These are phyloP conservation scores for Sicus ferrugineus DNA, from an alignment of 2,888 invertebrate genomes.

Conservation along the genomic window DNA sequence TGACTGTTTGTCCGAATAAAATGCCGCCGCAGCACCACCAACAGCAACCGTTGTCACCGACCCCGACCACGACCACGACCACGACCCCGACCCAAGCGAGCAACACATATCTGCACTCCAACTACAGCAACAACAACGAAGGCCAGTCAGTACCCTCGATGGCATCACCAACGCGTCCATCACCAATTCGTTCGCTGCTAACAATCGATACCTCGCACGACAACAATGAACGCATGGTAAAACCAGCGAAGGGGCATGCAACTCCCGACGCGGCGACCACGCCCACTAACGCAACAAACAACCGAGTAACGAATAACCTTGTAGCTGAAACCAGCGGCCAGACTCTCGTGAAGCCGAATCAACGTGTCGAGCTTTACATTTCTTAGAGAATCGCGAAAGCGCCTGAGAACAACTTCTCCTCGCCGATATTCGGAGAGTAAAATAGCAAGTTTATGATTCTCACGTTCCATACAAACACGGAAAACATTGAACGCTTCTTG, in stretches of 20 bases:
- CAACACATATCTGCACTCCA: background rate
- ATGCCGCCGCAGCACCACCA: conserved; percentile 32
- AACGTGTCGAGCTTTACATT: conserved; percentile 57
- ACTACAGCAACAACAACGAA: background rate
- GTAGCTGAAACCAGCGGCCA: background rate
- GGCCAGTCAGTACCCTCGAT: conserved; percentile 8
- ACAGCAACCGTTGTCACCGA: conserved; percentile 1
- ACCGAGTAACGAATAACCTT: conserved; percentile 2
- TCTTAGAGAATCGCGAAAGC: conserved; percentile 36
- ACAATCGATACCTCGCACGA: conserved; percentile 47
- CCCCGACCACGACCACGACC: conserved; percentile 6
- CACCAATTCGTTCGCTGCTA: conserved; percentile 41
- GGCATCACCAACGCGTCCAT: conserved; percentile 10
- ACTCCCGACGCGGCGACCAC: conserved; percentile 27
- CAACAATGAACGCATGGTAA: conserved; percentile 12
- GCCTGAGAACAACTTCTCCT: background rate
- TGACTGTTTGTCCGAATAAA: conserved; percentile 39
- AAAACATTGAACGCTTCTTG: background rate
- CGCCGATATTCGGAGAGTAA: too few species aligned
- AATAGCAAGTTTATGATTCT: background rate
- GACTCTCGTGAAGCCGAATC: conserved; percentile 44
- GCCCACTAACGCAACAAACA: too few species aligned
- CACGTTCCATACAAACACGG: background rate
- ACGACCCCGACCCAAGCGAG: conserved; percentile 19
- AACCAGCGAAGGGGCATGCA: background rate